A percentile compares a stretch with the other conserved stretches of the same genome.
Evolutionary conservation across 2,888 invertebrate species (phyloP).

Genomic region (Cantharis flavilabris): DNA sequence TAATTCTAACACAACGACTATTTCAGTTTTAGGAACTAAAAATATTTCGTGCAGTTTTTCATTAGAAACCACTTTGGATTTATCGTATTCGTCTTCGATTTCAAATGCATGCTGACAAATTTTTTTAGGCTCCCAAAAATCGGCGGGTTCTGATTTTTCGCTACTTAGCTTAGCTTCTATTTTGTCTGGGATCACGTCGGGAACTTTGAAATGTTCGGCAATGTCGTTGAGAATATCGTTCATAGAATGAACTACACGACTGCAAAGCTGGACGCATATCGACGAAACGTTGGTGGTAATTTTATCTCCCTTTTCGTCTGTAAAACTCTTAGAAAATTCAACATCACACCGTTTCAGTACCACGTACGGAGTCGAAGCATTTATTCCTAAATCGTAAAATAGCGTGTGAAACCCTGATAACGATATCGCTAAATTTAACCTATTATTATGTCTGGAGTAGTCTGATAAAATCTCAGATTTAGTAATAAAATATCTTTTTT

Average conservation of each 20-base stretch:
- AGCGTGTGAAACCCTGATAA: slow-evolving; percentile 64
- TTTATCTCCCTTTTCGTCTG: slow-evolving; percentile 68
- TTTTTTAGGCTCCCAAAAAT: slow-evolving; percentile 75
- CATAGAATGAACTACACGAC: slow-evolving; percentile 73
- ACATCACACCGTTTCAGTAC: slow-evolving; percentile 72
- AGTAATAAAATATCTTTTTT: slow-evolving; percentile 59
- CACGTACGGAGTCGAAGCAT: slow-evolving; percentile 58
- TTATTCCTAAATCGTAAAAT: slow-evolving; percentile 49
- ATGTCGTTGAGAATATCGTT: slow-evolving; percentile 60
- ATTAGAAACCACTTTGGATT: slow-evolving; percentile 10
- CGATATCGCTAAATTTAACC: slow-evolving; percentile 66
- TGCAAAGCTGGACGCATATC: slow-evolving; percentile 72
- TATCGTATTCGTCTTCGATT: slow-evolving; percentile 31
- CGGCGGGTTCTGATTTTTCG: slow-evolving; percentile 53
- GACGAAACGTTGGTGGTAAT: slow-evolving; percentile 69
- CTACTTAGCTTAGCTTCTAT: slow-evolving; percentile 8
- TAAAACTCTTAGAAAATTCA: slow-evolving; percentile 68
- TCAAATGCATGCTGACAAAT: slow-evolving; percentile 52
- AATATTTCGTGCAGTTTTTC: slow-evolving; percentile 42
- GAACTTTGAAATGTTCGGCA: slow-evolving; percentile 53
- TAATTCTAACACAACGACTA: slow-evolving; percentile 67
- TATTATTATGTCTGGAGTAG: slow-evolving; percentile 69
- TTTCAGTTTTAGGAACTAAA: slow-evolving; percentile 58
- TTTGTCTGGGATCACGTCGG: slow-evolving; percentile 38
- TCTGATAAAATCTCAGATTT: slow-evolving; percentile 72